Evolutionary conservation across 2,888 invertebrate genomes (phyloP).

Genomic region (Scaeva pyrastri): DNA sequence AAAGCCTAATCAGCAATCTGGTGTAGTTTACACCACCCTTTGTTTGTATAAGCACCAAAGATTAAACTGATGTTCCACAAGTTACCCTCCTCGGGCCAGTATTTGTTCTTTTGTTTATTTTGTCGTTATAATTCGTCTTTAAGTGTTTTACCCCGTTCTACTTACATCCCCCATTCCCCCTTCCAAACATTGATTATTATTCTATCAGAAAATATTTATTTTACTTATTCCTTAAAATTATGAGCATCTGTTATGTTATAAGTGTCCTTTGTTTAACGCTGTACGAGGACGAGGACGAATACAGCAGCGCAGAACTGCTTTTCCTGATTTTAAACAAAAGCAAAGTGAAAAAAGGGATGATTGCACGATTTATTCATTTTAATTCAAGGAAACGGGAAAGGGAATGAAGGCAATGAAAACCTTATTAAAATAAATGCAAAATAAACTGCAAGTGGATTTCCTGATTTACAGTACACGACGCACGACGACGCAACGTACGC

Average conservation of each 20-base stretch:
- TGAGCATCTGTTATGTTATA: constrained; percentile 50
- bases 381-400: not conserved
- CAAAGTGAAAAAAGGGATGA: constrained; percentile 31
- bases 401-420: constrained; percentile 39
- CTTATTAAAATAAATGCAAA: constrained; percentile 55
- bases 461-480: not conserved
- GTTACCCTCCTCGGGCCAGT: constrained; percentile 56
- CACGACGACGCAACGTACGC: too few relatives aligned
- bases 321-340: not conserved
- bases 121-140: constrained; percentile 45
- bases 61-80: constrained; percentile 53
- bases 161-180: not conserved
- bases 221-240: constrained; percentile 44
- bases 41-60: constrained; percentile 41
- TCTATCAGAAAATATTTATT: constrained; percentile 35
- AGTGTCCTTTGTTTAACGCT: constrained; percentile 60
- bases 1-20: constrained; percentile 12
- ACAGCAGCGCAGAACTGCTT: constrained; percentile 1
- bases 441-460: constrained; percentile 33
- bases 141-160: constrained; percentile 19
- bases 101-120: constrained; percentile 47
- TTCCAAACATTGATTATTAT: constrained; percentile 15
- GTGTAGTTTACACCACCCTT: constrained; percentile 28
- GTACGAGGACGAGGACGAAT: too few relatives aligned
- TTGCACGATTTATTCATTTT: constrained; percentile 30